phyloP scores from a whole-genome alignment of 2,113 vertebrate genomes.

The Cranoglanis bouderius region DNA sequence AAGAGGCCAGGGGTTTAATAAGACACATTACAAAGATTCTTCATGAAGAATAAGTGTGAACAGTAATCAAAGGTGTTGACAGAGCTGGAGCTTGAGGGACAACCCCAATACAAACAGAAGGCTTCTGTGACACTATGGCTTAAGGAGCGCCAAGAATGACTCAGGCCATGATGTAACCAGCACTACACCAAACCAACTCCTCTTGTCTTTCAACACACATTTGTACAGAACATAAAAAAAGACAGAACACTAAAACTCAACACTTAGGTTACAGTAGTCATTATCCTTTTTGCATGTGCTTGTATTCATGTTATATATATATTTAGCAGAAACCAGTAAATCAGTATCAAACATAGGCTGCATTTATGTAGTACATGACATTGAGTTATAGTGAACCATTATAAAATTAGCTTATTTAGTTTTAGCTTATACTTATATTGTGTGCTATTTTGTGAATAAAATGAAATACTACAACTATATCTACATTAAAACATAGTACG shows the following conservation, averaged over 20 bases:
- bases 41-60: not conserved
- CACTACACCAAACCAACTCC: not conserved
- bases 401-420: too few relatives aligned
- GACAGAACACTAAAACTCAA: not conserved
- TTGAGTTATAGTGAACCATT: too few relatives aligned
- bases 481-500: too few relatives aligned
- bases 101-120: not conserved
- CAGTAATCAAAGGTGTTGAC: not conserved
- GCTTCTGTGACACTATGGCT: not conserved
- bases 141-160: not conserved
- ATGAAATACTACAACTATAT: too few relatives aligned
- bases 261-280: not conserved
- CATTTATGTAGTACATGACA: too few relatives aligned
- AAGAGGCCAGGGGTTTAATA: not conserved
- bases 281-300: not conserved
- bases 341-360: not conserved
- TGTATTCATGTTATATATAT: too few relatives aligned
- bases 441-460: too few relatives aligned
- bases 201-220: not conserved
- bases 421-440: too few relatives aligned
- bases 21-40: not conserved
- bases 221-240: not conserved
- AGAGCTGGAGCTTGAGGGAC: not conserved
- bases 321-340: not conserved
- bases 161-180: not conserved